Base-by-base conservation (phyloP, 2,797 vertebrate genomes). In the Ctenopoma multispine region DNA sequence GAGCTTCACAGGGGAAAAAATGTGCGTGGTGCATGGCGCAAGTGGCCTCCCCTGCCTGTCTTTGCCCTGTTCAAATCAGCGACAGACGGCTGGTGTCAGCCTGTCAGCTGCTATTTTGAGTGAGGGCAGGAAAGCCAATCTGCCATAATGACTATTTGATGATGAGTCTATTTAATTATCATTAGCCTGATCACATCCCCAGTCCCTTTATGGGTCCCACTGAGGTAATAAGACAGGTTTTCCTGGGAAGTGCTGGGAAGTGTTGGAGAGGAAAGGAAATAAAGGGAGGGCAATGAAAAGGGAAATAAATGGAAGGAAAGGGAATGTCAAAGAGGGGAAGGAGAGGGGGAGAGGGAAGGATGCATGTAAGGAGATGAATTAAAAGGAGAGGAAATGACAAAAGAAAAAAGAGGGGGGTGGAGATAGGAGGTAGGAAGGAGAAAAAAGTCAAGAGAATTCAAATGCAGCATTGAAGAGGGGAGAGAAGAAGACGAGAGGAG, bases 101-200 rank as follows among this genome's bases (percentile, higher is more conserved):
- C 49, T 69, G 71, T 83, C 79, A 63, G 68, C 69, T 74, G 76
- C 79, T 68, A 72, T 60, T 82, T 61, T 78, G 61, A 83, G n/a
- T 57, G 41, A 75, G 77, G 71, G 75, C 76, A 71, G 69, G 55
- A 54, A 75, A 75, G 75, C 64, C 83, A 81, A 74, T 79, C 65
- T 70, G 66, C 80, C 50, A 10, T 86, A 86, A 87, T 81, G 70
- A 85, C 65, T 84, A 74, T 82, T 86, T 89, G 79, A 91, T 87
- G 77, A 84, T 84, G 82, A 82, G 75, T 51, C 81, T 62, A 77
- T 89, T 86, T 82, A 74, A 86, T 92, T 89, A 82, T 83, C 70
- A 81, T 90, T 81, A 83, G 63, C 65, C 68, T 53, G 54, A 84
- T 80, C 79, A 55, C 83, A 76, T 76, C 50, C 49, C 43, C 50